Evolutionary conservation across 2,888 invertebrate genomes (phyloP), one percentile per base, ranked within the genome.

Genomic region (Pterobdella sp.): DNA sequence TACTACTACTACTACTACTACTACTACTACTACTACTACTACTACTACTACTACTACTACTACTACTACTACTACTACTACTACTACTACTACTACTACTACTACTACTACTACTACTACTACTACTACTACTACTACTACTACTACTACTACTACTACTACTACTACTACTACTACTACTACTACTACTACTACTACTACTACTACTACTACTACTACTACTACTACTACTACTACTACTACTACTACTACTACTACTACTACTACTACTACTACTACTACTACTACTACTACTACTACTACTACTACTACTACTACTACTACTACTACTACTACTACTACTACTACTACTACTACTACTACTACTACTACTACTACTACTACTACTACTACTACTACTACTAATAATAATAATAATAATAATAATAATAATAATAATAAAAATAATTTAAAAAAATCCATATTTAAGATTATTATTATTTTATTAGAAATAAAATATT

Each of bases 251-350:
- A 64, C 71, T 71, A 71, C 60, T 71, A 71, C 71, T 66, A 34
- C 71, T 63, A 67, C 67, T 67, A 67, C 67, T 67, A 67, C 67
- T 67, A 67, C 67, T 67, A 67, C 67, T 64, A 71, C 64, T 66
- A 64, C 64, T 71, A 71, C 71, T 71, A 71, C 71, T 71, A 64
- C 71, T 71, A 71, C 71, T 71, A 71, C 71, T 71, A 64, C 71
- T 71, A 71, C 71, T 71, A 68, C 65, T 71, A 64, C 71, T 67
- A 71, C 64, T 64, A 71, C 71, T 71, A 35, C 64, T 71, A 71
- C 71, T 71, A 71, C 67, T 29, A 67, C 67, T 67, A 42, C 49
- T 42, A 42, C 49, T 14, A 42, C 67, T 67, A 14, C 67, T 29
- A 29, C 67, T 35, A 67, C 67, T 67, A 34, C 67, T 67, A 42